Percentiles rank a stretch among this genome's conserved stretches.
Conservation (phyloP, 2,797 vertebrate species). For the Arctocebus calabarensis region DNA sequence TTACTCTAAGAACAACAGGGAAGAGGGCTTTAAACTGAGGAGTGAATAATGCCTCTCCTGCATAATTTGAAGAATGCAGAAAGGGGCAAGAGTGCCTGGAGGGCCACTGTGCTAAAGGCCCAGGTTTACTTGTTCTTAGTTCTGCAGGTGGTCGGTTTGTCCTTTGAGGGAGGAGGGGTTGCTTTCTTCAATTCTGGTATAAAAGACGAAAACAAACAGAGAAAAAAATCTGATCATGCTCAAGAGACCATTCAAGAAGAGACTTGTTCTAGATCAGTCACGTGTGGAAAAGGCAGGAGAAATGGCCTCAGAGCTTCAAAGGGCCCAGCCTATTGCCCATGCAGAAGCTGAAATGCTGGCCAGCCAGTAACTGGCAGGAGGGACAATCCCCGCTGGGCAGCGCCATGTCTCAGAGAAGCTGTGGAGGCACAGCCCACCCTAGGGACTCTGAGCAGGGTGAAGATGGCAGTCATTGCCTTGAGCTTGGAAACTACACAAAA, state of each 20-base stretch:
- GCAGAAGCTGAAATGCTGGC: neutral
- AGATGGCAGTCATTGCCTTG: neutral
- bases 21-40: neutral
- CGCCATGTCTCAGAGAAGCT: fast-evolving
- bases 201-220: neutral
- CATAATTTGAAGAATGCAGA: neutral
- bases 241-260: neutral
- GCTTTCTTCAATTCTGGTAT: neutral
- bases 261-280: neutral
- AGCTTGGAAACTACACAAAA: neutral
- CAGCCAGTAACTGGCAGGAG: fast-evolving
- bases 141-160: neutral
- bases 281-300: neutral
- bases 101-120: fast-evolving
- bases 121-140: neutral
- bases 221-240: neutral
- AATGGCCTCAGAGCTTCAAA: neutral
- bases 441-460: neutral
- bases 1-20: too few species aligned
- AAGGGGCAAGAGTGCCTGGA: neutral
- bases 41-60: fast-evolving
- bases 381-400: neutral
- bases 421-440: fast-evolving
- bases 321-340: fast-evolving
- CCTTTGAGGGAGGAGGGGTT: neutral